phyloP scores from a whole-genome alignment of 2,113 vertebrate genomes.

The Panurus biarmicus region DNA sequence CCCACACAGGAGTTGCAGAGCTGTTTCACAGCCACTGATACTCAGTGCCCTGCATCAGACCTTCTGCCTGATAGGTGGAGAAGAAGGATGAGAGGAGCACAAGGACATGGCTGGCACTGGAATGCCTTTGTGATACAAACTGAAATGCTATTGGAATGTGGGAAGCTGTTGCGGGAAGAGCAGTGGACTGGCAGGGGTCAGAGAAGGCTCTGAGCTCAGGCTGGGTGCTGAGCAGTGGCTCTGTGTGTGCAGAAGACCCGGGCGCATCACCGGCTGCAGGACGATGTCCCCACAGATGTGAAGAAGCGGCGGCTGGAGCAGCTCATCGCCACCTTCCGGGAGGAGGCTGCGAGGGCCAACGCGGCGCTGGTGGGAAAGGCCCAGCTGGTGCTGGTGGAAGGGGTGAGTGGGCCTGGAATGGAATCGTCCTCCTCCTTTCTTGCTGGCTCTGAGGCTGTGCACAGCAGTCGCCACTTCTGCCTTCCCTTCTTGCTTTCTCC shows the following conservation, averaged over 20 bases:
- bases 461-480: neutral
- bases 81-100: neutral
- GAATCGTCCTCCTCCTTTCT: neutral
- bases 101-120: fast-evolving
- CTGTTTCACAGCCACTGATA: neutral
- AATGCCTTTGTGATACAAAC: neutral
- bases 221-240: neutral
- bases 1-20: neutral
- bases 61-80: neutral
- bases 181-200: neutral
- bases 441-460: neutral
- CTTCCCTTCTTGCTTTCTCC: neutral
- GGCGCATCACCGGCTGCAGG: slow-evolving; percentile 23
- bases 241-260: slow-evolving; percentile 15
- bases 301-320: slow-evolving; percentile 42
- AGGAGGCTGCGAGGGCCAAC: slow-evolving; percentile 10
- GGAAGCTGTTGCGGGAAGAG: neutral
- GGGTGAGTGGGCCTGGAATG: slow-evolving; percentile 4
- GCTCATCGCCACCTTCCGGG: slow-evolving; percentile 13
- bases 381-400: slow-evolving; percentile 55
- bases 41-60: neutral
- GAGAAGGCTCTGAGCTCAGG: neutral
- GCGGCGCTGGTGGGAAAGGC: neutral
- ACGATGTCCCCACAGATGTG: neutral
- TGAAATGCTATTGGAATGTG: neutral